phyloP scores from a whole-genome alignment of 30 jellyfish, hydroid and myxozoan genomes.

The Hydra vulgaris region DNA sequence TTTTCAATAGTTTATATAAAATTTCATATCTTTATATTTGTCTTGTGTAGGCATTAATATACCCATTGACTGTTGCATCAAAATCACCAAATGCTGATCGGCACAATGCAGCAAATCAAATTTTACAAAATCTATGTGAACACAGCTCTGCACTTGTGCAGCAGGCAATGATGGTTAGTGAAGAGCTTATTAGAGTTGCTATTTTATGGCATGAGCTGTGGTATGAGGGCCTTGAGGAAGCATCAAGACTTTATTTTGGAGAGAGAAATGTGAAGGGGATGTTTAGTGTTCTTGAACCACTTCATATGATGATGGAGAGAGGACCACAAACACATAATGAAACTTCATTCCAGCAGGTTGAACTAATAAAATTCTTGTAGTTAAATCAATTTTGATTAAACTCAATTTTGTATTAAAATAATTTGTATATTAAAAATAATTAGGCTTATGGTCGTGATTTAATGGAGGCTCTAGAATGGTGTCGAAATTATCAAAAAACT shows the following conservation, averaged over 20 bases:
- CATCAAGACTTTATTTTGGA: conserved; percentile 76
- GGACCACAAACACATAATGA: conserved; percentile 92
- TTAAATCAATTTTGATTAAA: too few relatives aligned
- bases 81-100: conserved; percentile 81
- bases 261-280: conserved; percentile 83
- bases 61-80: conserved; percentile 94
- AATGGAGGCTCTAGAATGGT: conserved; percentile 96
- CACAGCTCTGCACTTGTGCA: conserved; percentile 87
- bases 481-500: conserved; percentile 76
- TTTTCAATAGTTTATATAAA: neutral
- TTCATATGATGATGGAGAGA: conserved; percentile 87
- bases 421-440: neutral
- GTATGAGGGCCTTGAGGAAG: conserved; percentile 94
- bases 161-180: conserved; percentile 98
- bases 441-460: conserved; percentile 97
- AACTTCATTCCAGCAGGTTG: conserved; percentile 85
- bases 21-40: neutral
- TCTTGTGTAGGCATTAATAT: conserved; percentile 71
- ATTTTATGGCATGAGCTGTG: conserved; percentile 94
- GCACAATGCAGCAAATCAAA: conserved; percentile 74
- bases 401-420: too few relatives aligned
- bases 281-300: conserved; percentile 82
- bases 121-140: conserved; percentile 73
- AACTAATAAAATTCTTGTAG: neutral
- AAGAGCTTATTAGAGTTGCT: conserved; percentile 93